phyloP scores from a whole-genome alignment of 2,113 vertebrate genomes.

The Hylia prasina region DNA sequence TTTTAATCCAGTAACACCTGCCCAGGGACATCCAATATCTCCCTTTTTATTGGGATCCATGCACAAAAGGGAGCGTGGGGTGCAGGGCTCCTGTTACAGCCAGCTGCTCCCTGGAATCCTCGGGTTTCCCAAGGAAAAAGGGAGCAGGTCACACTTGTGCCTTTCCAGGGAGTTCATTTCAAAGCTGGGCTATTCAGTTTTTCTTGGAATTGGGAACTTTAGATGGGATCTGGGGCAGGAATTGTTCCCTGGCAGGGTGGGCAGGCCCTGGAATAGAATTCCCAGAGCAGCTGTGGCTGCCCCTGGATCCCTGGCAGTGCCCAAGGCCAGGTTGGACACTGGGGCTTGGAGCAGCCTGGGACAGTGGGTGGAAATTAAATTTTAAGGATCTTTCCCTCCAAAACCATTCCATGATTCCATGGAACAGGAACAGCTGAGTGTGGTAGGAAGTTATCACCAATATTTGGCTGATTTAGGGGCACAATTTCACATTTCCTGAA shows the following conservation, averaged over 20 bases:
- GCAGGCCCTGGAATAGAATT: background rate
- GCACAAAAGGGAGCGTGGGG: background rate
- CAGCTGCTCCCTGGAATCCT: constrained; percentile 70
- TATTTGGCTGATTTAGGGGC: background rate
- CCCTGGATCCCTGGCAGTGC: background rate
- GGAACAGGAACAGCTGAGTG: background rate
- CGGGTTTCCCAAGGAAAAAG: constrained; percentile 31
- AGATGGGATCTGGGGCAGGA: background rate
- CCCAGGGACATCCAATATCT: constrained; percentile 69
- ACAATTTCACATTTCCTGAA: background rate
- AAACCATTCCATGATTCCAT: background rate
- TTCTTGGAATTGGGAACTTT: background rate
- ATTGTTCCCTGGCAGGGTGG: background rate
- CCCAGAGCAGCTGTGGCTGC: background rate
- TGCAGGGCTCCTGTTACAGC: constrained; percentile 59
- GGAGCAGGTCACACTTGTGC: constrained; percentile 35
- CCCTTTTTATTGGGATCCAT: constrained; percentile 36
- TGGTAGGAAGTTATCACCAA: background rate
- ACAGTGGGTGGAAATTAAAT: background rate
- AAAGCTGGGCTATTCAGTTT: background rate
- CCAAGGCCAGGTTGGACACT: background rate
- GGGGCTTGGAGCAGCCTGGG: background rate
- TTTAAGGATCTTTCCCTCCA: too few species aligned
- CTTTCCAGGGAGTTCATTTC: constrained; percentile 51
- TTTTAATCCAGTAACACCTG: constrained; percentile 74